These are phyloP conservation scores for Amia ocellicauda DNA, from an alignment of 2,113 vertebrate genomes.

Conservation along the genomic window DNA sequence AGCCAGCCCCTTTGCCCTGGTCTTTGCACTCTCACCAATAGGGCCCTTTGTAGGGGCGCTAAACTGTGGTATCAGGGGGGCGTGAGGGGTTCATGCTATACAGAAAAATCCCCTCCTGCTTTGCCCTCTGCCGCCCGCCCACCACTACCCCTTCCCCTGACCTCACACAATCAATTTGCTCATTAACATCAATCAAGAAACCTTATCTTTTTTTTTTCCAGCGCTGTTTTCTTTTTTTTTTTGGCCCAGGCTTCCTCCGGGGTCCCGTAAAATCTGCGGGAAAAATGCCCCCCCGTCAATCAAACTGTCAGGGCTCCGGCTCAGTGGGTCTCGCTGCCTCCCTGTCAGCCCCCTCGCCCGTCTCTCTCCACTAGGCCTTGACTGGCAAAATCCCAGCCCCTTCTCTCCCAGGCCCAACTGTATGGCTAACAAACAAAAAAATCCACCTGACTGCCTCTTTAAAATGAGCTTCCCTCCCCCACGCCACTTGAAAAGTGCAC, in stretches of 20 bases:
- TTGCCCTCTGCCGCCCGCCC: no score
- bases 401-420: background rate
- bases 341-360: background rate
- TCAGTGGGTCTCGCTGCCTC: background rate
- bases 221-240: background rate
- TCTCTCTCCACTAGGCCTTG: background rate
- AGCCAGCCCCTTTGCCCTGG: background rate
- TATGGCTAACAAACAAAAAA: background rate
- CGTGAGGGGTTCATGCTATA: background rate
- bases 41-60: background rate
- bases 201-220: background rate
- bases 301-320: background rate
- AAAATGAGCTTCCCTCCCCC: no score
- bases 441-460: background rate
- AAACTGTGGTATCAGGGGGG: background rate
- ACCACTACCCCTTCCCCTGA: background rate
- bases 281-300: background rate
- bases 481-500: no score
- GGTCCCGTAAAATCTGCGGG: background rate
- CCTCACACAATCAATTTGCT: constrained; percentile 10
- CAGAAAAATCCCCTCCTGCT: no score
- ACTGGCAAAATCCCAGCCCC: background rate
- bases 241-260: background rate
- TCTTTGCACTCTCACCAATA: constrained; percentile 1
- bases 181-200: constrained; percentile 17